phyloP scores from a whole-genome alignment of 2,797 vertebrate genomes.

The Pterois miles region DNA sequence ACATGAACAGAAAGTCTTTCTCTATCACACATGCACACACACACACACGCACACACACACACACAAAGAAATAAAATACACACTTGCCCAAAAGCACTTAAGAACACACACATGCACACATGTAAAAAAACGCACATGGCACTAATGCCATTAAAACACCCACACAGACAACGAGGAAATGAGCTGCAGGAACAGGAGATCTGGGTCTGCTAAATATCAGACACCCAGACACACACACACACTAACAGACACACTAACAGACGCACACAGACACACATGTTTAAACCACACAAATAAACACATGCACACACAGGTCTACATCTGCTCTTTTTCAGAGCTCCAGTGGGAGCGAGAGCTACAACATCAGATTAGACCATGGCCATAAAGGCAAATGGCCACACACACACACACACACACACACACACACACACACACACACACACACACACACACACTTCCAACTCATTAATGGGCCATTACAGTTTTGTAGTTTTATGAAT shows the following conservation, averaged over 20 bases:
- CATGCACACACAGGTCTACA: conserved; percentile 1
- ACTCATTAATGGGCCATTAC: conserved; percentile 40
- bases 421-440: conserved; percentile 11
- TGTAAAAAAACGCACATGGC: neutral
- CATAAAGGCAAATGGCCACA: conserved; percentile 40
- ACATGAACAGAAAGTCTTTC: neutral
- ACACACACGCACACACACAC: neutral
- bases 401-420: conserved; percentile 10
- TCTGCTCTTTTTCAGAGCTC: conserved; percentile 45
- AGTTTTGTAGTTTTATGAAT: conserved; percentile 17
- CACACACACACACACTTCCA: neutral
- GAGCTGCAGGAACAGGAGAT: conserved; percentile 26
- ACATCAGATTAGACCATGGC: conserved; percentile 38
- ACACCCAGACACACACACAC: neutral
- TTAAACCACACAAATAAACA: neutral
- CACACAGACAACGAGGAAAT: conserved; percentile 32
- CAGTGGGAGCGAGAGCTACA: conserved; percentile 16
- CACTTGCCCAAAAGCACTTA: neutral
- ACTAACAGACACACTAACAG: neutral
- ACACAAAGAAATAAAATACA: neutral
- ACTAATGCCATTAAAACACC: conserved; percentile 31
- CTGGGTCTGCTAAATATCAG: conserved; percentile 34
- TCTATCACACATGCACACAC: neutral
- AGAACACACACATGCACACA: neutral
- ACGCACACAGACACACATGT: neutral